A percentile compares a stretch with the other conserved stretches of the same genome.
phyloP scores from a whole-genome alignment of 2,888 invertebrate species.

The Diarsia mendica region DNA sequence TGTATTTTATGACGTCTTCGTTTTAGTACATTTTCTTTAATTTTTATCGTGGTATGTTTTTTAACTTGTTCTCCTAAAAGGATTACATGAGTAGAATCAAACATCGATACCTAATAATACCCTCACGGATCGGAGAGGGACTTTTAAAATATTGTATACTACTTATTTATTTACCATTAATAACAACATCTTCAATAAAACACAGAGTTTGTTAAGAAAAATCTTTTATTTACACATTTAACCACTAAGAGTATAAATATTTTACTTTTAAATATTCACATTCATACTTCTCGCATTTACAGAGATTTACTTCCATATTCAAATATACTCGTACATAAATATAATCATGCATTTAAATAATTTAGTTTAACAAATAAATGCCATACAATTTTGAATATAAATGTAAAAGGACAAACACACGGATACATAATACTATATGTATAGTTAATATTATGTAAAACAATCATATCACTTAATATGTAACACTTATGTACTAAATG shows the following conservation, averaged over 20 bases:
- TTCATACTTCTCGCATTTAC: conserved; percentile 56
- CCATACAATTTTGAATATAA: conserved; percentile 47
- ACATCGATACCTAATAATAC: no score
- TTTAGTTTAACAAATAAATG: conserved; percentile 41
- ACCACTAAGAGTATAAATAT: conserved; percentile 83
- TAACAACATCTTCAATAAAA: conserved; percentile 62
- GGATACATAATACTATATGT: conserved; percentile 28
- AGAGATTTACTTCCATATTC: conserved; percentile 51
- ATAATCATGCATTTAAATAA: conserved; percentile 31
- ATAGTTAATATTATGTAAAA: conserved; percentile 50
- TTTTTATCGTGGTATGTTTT: no score
- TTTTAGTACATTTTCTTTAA: no score
- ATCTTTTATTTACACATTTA: conserved; percentile 87
- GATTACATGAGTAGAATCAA: no score
- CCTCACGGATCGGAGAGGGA: no score
- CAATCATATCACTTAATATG: conserved; percentile 61
- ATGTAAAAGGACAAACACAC: conserved; percentile 39
- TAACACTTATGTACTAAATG: conserved; percentile 73
- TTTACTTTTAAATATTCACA: conserved; percentile 59
- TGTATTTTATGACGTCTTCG: no score
- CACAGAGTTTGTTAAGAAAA: conserved; percentile 69
- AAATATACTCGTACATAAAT: conserved; percentile 37
- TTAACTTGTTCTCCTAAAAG: no score
- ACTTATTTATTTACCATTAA: conserved; percentile 32
- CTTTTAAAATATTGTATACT: not conserved